Base-by-base conservation (phyloP, 2,113 vertebrate genomes). In the Furnarius figulus region DNA sequence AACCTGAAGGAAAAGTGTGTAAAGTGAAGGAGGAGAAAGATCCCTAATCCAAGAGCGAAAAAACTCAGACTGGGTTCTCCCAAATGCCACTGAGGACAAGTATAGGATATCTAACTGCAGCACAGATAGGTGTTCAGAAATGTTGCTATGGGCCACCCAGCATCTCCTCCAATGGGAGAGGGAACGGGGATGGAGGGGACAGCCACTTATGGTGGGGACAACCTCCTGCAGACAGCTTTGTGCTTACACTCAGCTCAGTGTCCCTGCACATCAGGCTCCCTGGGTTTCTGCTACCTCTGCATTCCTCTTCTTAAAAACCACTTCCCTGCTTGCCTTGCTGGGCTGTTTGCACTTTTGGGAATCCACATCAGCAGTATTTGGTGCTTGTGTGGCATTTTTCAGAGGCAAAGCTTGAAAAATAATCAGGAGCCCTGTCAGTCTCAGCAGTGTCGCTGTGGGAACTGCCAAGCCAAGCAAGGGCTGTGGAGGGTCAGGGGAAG, bases 131-230 rank as follows among this genome's bases (percentile, higher is more conserved):
- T 5, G 1, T 35, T 56, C 21, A 33, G 81, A 63, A 23, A 16
- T 37, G 30, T 27, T 74, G 30, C 35, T 40, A 7, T 4, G 46
- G 58, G 23, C 73, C 2, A 1, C 19, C 12, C n/a, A 74, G 42
- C 27, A 83, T 35, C 4, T 35, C 2, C 8, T 12, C 3, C 6
- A 2, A 1, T 1, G 3, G 25, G 17, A 86, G 11, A 47, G 35
- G 35, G 28, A 44, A 31, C 15, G 10, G 37, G 35, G 40, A 19
- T 44, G 73, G 22, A 67, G 24, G 40, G 33, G 49, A 27, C 39
- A 81, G 40, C 11, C 50, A 12, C 4, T 0, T 28, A 28, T 5
- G 10, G 37, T 47, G 37, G 37, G 8, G 22, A 62, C 22, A 66
- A 6, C 12, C 42, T 14, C 9, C 65, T 39, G 33, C 42, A 42